A percentile compares a stretch with the other conserved stretches of the same genome.
These are phyloP conservation scores for Anagrus nilaparvatae DNA, from an alignment of 1,140 invertebrate genomes.

Conservation along the genomic window DNA sequence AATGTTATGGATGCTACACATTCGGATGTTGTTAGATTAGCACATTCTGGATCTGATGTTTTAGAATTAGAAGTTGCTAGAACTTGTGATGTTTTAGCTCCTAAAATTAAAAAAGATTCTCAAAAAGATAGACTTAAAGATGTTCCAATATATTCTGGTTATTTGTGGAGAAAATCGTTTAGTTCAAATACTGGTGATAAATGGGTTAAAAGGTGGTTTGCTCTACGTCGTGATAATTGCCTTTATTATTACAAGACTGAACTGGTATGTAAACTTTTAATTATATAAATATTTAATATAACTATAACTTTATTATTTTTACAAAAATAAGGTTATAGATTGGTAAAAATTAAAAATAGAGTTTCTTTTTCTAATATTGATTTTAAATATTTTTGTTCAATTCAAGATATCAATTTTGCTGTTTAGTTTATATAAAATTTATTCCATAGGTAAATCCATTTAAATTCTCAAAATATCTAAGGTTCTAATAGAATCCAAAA, in stretches of 20 bases:
- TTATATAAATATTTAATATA: neutral
- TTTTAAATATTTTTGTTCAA: too few relatives aligned
- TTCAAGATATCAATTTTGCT: too few relatives aligned
- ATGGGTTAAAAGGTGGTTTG: slow-evolving; percentile 87
- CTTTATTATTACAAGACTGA: slow-evolving; percentile 93
- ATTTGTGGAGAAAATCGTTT: slow-evolving; percentile 61
- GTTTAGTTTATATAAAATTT: too few relatives aligned
- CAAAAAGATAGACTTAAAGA: too few relatives aligned
- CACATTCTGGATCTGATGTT: slow-evolving; percentile 75
- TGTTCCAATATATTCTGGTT: slow-evolving; percentile 73
- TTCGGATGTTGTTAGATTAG: slow-evolving; percentile 89
- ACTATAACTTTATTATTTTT: neutral
- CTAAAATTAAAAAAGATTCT: too few relatives aligned
- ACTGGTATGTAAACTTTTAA: slow-evolving; percentile 45
- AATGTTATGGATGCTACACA: slow-evolving; percentile 86
- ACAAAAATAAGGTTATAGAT: too few relatives aligned
- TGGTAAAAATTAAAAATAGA: neutral
- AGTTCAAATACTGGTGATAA: slow-evolving; percentile 46
- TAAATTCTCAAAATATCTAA: too few relatives aligned
- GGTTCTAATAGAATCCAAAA: too few relatives aligned
- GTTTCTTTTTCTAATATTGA: neutral
- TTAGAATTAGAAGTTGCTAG: slow-evolving; percentile 80
- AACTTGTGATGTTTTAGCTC: slow-evolving; percentile 69
- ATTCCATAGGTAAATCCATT: too few relatives aligned
- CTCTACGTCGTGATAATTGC: slow-evolving; percentile 82